Conservation (phyloP, 1,140 invertebrate genomes). For the Gryllus bimaculatus region DNA sequence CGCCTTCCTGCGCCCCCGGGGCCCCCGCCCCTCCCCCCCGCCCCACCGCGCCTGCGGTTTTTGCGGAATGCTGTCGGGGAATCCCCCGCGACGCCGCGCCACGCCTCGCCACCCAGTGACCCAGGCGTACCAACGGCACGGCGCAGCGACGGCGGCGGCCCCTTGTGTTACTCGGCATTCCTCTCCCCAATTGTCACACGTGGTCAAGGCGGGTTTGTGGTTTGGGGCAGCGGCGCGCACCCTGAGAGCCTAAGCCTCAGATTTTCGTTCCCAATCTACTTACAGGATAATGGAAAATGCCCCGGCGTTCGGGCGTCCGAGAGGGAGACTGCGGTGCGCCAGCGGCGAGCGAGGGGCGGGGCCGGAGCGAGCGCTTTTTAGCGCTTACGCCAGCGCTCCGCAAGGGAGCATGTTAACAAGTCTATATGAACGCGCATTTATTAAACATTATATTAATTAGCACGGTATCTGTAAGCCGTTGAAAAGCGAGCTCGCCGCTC, state of each 20-base stretch:
- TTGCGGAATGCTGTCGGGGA: not conserved
- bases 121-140: not conserved
- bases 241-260: not conserved
- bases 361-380: not conserved
- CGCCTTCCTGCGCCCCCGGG: not conserved
- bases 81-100: not conserved
- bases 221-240: not conserved
- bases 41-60: not conserved
- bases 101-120: not conserved
- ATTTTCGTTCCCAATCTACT: constrained; percentile 4
- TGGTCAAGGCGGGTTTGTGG: not conserved
- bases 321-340: not conserved
- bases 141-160: too few relatives aligned
- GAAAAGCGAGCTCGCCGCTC: too few relatives aligned
- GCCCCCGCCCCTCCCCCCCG: too few relatives aligned
- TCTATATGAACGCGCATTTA: not conserved
- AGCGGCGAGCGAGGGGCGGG: not conserved
- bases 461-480: not conserved
- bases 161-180: not conserved
- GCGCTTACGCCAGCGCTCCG: not conserved
- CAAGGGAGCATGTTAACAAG: not conserved
- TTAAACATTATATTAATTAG: not conserved
- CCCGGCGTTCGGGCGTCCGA: not conserved
- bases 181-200: not conserved
- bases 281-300: not conserved